Conservation (phyloP, 2,888 invertebrate species). For the Barypeithes pellucidus region DNA sequence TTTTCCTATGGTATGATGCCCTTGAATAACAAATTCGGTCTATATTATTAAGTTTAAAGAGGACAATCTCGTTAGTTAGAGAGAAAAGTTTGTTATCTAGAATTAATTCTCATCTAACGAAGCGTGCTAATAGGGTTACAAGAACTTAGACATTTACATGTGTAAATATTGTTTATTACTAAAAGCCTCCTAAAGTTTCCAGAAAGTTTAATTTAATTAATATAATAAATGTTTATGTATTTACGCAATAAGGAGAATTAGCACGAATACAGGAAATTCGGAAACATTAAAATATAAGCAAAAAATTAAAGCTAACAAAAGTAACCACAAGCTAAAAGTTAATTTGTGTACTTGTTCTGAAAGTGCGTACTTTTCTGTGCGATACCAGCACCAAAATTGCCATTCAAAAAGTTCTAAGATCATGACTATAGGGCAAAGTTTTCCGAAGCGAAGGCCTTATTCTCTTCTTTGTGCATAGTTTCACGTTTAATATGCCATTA, state of each 20-base stretch:
- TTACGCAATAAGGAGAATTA: background rate
- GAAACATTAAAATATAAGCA: no score
- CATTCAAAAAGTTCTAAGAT: no score
- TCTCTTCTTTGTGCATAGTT: no score
- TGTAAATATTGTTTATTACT: slow-evolving; percentile 20
- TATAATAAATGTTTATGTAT: background rate
- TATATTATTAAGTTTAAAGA: slow-evolving; percentile 2
- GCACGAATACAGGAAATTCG: no score
- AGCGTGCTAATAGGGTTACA: slow-evolving; percentile 3
- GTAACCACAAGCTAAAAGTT: no score
- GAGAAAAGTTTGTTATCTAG: slow-evolving; percentile 14
- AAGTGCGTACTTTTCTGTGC: no score
- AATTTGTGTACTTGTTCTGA: no score
- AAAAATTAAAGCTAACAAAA: no score
- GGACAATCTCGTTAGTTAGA: slow-evolving; percentile 9
- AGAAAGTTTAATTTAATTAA: background rate
- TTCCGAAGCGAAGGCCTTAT: no score
- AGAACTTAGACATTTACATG: slow-evolving; percentile 17
- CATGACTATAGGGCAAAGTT: no score
- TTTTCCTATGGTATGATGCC: background rate
- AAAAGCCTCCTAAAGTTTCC: slow-evolving; percentile 2
- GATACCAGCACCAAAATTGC: no score
- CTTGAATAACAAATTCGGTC: background rate
- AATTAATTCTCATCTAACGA: slow-evolving; percentile 21
- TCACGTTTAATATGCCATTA: no score